Evolutionary conservation across 2,113 vertebrate genomes (phyloP), one percentile per base, ranked within the genome.

Genomic region (Ursus arctos): DNA sequence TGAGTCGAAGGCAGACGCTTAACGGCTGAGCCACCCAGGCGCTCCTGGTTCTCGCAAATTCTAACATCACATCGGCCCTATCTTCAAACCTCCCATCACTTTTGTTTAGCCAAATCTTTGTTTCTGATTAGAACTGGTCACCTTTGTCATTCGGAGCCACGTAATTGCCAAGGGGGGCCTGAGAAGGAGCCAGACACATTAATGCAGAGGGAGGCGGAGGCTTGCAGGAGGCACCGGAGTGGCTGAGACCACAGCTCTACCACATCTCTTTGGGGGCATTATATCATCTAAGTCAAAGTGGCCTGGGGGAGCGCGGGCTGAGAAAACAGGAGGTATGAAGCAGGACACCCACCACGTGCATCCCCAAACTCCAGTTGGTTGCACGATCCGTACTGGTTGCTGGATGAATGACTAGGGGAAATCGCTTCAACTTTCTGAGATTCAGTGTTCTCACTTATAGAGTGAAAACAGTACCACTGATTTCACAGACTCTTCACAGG

Each of bases 401-500:
- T 36, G 21, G n/a, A 31, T 22, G n/a, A 87, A 36, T 22, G 59
- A 86, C 26, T 33, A 74, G 21, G 81, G 33, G 14, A 84, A 85
- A 86, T 61, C 3, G 1, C n/a, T 94, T 61, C 26, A 14, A 74
- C 28, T 88, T 74, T 28, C 81, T 83, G n/a, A 88, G 81, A 69
- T 63, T 77, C 55, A 55, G 31, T 53, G 86, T 85, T 96, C 36
- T 93, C 43, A 28, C 33, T 65, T 51, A 80, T 5, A 77, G 24
- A 93, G 85, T 57, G 33, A 81, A 97, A 93, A 80, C 33, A 84
- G 33, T 63, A 92, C 69, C 9, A 31, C n/a, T 57, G 67, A 22
- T 18, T 10, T 63, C 61, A 63, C 10, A 15, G 31, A 84, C 1
- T 47, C 49, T 33, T 91, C 51, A 21, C 16, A 16, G 24, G 53